These are phyloP conservation scores for Carassius auratus DNA, from an alignment of 2,113 vertebrate genomes.

Conservation along the genomic window DNA sequence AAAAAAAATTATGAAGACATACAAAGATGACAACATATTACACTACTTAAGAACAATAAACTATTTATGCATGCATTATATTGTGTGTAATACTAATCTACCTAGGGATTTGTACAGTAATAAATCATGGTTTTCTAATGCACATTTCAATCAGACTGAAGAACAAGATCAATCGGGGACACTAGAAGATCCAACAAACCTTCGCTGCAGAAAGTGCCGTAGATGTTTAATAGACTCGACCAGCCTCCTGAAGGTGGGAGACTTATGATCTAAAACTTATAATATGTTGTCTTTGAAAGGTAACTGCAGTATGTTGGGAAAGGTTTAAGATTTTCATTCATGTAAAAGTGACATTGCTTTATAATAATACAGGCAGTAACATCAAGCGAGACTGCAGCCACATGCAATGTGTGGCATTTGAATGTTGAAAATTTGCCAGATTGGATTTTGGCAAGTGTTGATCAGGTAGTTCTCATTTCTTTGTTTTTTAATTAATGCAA, in stretches of 20 bases:
- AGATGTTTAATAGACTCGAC: conserved; percentile 60
- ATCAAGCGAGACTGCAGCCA: conserved; percentile 58
- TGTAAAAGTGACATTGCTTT: not conserved
- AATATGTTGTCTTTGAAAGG: not conserved
- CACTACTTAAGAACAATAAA: not conserved
- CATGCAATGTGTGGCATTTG: conserved; percentile 82
- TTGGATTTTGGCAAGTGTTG: conserved; percentile 78
- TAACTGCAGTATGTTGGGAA: not conserved
- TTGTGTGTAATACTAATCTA: not conserved
- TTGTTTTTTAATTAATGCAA: not conserved
- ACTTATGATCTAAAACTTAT: not conserved
- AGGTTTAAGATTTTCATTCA: not conserved
- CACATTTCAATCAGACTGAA: conserved; percentile 33
- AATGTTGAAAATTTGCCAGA: conserved; percentile 80
- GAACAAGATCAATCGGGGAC: not conserved
- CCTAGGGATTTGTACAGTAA: not conserved
- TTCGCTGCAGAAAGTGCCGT: conserved; percentile 73
- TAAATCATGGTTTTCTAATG: not conserved
- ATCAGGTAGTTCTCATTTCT: conserved; percentile 72
- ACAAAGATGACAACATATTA: not conserved
- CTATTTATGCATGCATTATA: not conserved
- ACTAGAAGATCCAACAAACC: conserved; percentile 39
- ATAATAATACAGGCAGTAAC: conserved; percentile 11
- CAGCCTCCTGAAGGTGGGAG: conserved; percentile 62
- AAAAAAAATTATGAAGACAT: not conserved